A percentile compares a stretch with the other conserved stretches of the same genome.
These are phyloP conservation scores for Ametastegia equiseti DNA, from an alignment of 2,888 invertebrate genomes.

Conservation along the genomic window DNA sequence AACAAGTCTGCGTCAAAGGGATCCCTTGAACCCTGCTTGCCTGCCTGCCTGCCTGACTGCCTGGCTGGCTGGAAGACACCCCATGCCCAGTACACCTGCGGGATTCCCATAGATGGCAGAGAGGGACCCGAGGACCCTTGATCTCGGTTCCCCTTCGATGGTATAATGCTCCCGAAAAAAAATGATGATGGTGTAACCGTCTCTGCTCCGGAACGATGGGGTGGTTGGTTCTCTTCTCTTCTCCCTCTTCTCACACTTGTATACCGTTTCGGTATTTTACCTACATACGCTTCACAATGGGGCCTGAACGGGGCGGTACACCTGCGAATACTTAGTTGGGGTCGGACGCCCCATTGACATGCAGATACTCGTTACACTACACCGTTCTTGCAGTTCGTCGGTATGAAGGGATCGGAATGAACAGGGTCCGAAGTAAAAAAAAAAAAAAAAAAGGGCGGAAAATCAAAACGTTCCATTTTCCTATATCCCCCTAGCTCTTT, in stretches of 20 bases:
- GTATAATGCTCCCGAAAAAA: slow-evolving; percentile 49
- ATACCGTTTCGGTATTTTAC: slow-evolving; percentile 62
- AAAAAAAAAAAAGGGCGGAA: slow-evolving; percentile 45
- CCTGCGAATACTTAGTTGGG: slow-evolving; percentile 69
- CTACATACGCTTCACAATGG: background rate
- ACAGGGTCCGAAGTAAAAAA: slow-evolving; percentile 3
- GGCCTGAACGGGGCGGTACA: slow-evolving; percentile 69
- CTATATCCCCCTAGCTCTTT: background rate
- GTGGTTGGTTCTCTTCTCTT: no score
- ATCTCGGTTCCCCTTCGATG: slow-evolving; percentile 53
- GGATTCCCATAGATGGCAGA: slow-evolving; percentile 71
- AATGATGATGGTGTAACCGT: slow-evolving; percentile 71
- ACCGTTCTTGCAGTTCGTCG: slow-evolving; percentile 64
- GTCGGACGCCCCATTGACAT: slow-evolving; percentile 70
- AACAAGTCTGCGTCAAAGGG: slow-evolving; percentile 6
- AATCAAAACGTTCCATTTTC: slow-evolving; percentile 33
- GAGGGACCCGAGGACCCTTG: slow-evolving; percentile 57
- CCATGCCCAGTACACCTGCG: slow-evolving; percentile 71
- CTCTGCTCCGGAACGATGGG: slow-evolving; percentile 56
- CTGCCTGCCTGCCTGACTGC: no score
- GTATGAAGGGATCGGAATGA: slow-evolving; percentile 59
- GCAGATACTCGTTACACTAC: slow-evolving; percentile 72
- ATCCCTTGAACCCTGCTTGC: background rate
- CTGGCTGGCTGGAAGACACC: no score
- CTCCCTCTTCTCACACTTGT: slow-evolving; percentile 34